Base-by-base conservation (phyloP, 2,797 vertebrate genomes). In the Tragelaphus oryx region DNA sequence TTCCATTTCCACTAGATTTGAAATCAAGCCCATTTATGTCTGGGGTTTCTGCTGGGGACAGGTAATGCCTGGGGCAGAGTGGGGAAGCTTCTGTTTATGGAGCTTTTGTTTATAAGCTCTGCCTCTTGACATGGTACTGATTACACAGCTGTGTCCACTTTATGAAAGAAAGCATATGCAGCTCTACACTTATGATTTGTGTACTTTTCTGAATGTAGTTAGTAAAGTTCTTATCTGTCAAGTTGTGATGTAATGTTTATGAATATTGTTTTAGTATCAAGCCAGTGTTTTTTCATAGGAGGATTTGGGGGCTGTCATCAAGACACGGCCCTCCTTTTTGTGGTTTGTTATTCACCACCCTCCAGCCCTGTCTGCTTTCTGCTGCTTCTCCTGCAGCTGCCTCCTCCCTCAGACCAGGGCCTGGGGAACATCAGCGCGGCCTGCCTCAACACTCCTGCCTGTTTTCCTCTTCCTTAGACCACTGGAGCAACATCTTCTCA, bases 391-490 rank as follows among this genome's bases (percentile, higher is more conserved):
- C 76, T 26, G n/a, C 10, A n/a, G 13, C 55, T 30, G 1, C 60
- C 20, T 75, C 26, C 57, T 65, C 17, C 7, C 54, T 26, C 18
- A 44, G 22, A n/a, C 6, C 17, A 44, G 75, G 62, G 14, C 41
- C 68, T 57, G 1, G 22, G 17, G 14, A 24, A n/a, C 46, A 13
- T 55, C n/a, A 0, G 0, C 2, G n/a, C 16, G 37, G 20, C 37
- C n/a, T 7, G 22, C 7, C 7, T n/a, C 2, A 37, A 22, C 2
- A 5, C 30, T 22, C 44, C 41, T 4, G 1, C 16, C 41, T 48
- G 0, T 22, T 33, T 65, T 57, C 28, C 24, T 55, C 80, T 8
- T 60, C 20, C 26, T 37, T 14, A 6, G 62, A 8, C 10, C 79
- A 26, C 52, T 5, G 18, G 48, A 26, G 59, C 60, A 33, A 37